Base-by-base conservation (phyloP, 2,113 vertebrate species). In the Cyprinus carpio region DNA sequence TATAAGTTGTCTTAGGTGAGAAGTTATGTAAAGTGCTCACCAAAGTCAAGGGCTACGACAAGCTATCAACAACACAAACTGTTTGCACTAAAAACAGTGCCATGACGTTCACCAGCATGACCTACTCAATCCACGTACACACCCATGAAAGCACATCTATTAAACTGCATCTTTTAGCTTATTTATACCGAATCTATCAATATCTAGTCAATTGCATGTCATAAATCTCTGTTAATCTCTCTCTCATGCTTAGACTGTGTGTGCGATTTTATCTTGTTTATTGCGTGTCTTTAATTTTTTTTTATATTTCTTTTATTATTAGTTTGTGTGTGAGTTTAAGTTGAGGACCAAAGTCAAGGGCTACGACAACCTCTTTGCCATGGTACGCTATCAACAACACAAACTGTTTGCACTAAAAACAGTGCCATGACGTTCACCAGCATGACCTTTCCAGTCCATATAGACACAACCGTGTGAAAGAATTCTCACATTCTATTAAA, bases 11-110 rank as follows among this genome's bases (percentile, higher is more conserved):
- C n/a, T n/a, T n/a, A n/a, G n/a, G n/a, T n/a, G n/a, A n/a, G n/a
- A n/a, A n/a, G n/a, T n/a, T n/a, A n/a, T n/a, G n/a, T n/a, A n/a
- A 99, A 90, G 97, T 99, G 20, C 97, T 97, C 46, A 99, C 97
- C 23, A 98, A 98, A 90, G 97, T 99, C 81, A 96, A 96, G 86
- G 97, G 97, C 74, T 99, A 99, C 46, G 96, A 98, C 75, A 99
- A 99, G 97, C 90, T 46, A 46, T 54, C 8, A 18, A 4, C 18
- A 2, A 1, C n/a, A 10, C 34, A 23, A 23, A 9, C 9, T 51
- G 10, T 62, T 27, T 40, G 58, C 40, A 40, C 67, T 40, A 23
- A 12, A 40, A 71, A 71, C 67, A 34, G 43, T 46, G 43, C 15
- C 2, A 4, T 7, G 15, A 67, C 29, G 11, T 37, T 69, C 29